phyloP scores from a whole-genome alignment of 2,888 invertebrate genomes.

The Antitype chi region DNA sequence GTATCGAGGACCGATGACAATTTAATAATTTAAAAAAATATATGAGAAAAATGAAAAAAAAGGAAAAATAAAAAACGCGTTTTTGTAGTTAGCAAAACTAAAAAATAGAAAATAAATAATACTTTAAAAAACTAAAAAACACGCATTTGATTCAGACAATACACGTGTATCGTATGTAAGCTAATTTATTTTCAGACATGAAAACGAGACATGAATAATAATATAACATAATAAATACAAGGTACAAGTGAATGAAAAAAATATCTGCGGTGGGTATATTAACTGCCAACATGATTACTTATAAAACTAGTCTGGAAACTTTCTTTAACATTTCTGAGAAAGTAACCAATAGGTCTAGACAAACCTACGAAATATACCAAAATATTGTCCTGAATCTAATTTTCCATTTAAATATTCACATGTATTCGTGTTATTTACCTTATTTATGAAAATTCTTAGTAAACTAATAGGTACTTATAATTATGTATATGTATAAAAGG shows the following conservation, averaged over 20 bases:
- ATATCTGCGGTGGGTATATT: slow-evolving; percentile 13
- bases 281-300: slow-evolving; percentile 19
- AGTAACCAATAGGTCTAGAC: background rate
- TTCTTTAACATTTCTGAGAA: slow-evolving; percentile 21
- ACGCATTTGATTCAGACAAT: too few relatives aligned
- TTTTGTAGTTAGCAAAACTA: too few relatives aligned
- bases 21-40: too few relatives aligned
- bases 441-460: background rate
- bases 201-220: slow-evolving; percentile 7
- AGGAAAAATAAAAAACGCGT: too few relatives aligned
- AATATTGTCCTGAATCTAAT: slow-evolving; percentile 1
- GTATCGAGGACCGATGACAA: too few relatives aligned
- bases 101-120: too few relatives aligned
- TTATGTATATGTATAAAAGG: too few relatives aligned
- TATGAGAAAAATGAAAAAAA: too few relatives aligned
- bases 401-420: slow-evolving; percentile 3
- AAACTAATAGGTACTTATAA: too few relatives aligned
- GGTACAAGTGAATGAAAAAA: slow-evolving; percentile 5
- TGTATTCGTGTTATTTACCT: background rate
- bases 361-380: background rate
- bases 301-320: slow-evolving; percentile 10
- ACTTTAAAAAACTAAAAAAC: too few relatives aligned
- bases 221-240: background rate
- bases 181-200: background rate
- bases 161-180: background rate